phyloP scores from a whole-genome alignment of 2,888 invertebrate genomes.

The Horisme vitalbata region DNA sequence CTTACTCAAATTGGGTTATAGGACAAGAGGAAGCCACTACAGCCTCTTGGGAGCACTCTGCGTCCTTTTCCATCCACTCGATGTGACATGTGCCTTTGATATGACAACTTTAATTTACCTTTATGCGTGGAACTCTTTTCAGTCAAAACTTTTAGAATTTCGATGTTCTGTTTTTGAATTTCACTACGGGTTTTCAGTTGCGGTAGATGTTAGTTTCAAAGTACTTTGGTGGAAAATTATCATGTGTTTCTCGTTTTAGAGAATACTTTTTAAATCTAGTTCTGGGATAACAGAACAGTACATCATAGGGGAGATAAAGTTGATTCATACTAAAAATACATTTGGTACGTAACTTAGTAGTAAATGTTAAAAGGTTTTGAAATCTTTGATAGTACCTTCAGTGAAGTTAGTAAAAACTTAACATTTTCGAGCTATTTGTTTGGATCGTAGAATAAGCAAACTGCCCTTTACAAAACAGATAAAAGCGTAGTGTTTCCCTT shows the following conservation, averaged over 20 bases:
- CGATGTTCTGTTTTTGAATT: background rate
- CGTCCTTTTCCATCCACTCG: constrained; percentile 35
- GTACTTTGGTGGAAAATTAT: too few relatives aligned
- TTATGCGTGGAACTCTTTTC: constrained; percentile 8
- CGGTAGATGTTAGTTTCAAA: too few relatives aligned
- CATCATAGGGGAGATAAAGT: too few relatives aligned
- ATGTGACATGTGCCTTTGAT: constrained; percentile 34
- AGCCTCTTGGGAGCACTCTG: constrained; percentile 38
- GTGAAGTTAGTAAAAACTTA: too few relatives aligned
- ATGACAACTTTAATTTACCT: constrained; percentile 42
- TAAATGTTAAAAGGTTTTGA: too few relatives aligned
- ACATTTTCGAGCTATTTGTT: background rate
- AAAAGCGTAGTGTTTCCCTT: constrained; percentile 30
- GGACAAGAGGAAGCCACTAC: constrained; percentile 50
- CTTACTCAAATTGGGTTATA: constrained; percentile 60
- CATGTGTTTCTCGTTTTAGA: too few relatives aligned
- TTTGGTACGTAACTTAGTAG: too few relatives aligned
- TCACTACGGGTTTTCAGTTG: background rate
- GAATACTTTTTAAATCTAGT: too few relatives aligned
- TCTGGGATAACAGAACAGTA: too few relatives aligned
- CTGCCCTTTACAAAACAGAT: constrained; percentile 12
- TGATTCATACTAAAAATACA: too few relatives aligned
- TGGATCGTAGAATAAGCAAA: constrained; percentile 6
- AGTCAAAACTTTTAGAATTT: constrained; percentile 1
- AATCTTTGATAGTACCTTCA: too few relatives aligned